Evolutionary conservation across 2,888 invertebrate species (phyloP).

Genomic region (Andrena hattorfiana): DNA sequence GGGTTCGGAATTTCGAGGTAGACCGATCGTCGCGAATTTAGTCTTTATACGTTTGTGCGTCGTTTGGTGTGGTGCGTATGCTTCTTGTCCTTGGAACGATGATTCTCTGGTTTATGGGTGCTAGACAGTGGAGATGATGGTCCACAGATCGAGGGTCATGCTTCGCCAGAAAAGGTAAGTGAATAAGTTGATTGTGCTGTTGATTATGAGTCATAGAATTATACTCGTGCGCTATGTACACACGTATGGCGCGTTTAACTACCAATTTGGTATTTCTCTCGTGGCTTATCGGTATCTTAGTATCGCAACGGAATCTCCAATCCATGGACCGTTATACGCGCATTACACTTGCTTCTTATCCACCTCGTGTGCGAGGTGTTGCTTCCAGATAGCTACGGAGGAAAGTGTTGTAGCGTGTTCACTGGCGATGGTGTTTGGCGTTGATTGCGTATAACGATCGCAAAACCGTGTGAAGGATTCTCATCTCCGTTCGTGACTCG

Average conservation of each 20-base stretch:
- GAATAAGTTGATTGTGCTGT: conserved; percentile 1
- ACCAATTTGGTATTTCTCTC: conserved; percentile 9
- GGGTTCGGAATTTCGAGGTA: too few relatives aligned
- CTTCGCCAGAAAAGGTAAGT: not conserved
- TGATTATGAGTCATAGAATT: too few relatives aligned
- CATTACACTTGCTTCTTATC: conserved; percentile 41
- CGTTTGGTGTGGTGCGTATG: too few relatives aligned
- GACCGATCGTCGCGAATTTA: too few relatives aligned
- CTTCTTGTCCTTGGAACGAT: too few relatives aligned
- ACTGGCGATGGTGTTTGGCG: conserved; percentile 59
- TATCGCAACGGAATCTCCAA: conserved; percentile 39
- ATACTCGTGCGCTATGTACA: not conserved
- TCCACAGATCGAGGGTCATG: not conserved
- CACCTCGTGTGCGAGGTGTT: conserved; percentile 40
- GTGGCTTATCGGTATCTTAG: conserved; percentile 26
- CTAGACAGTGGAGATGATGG: too few relatives aligned
- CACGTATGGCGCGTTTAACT: not conserved
- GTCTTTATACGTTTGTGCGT: too few relatives aligned
- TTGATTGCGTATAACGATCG: conserved; percentile 70
- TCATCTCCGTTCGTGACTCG: conserved; percentile 14
- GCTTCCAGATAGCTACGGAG: conserved; percentile 37
- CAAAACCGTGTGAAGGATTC: conserved; percentile 71
- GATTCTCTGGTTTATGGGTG: too few relatives aligned
- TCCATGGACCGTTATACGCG: conserved; percentile 31
- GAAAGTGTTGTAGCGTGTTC: conserved; percentile 63